Base-by-base conservation (phyloP, 2,113 vertebrate species). In the Burhinus oedicnemus region DNA sequence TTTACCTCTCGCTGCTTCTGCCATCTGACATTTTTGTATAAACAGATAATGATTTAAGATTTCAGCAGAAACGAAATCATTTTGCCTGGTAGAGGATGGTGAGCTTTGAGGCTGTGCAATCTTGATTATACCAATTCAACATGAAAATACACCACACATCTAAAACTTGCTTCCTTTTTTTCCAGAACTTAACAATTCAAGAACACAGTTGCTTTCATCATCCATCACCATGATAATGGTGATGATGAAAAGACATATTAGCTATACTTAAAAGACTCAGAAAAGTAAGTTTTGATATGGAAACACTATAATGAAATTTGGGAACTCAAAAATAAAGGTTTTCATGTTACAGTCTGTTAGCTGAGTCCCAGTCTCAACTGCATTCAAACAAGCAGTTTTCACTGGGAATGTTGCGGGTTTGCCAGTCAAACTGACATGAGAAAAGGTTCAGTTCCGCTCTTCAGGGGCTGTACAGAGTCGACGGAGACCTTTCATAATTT, bases 11-110 rank as follows among this genome's bases (percentile, higher is more conserved):
- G 1, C 84, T 81, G 71, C 18, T 47, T 74, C 77, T 83, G 82
- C 85, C 81, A 83, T 93, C 76, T 87, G 89, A 55, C 82, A 74
- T 90, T 95, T 79, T 78, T 87, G 52, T 80, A 74, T 94, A 89
- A 64, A 54, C 44, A 75, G 78, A 85, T 55, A 70, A 58, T 69
- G 66, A 95, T 93, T 93, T 93, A 96, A 84, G 85, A 87, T 69
- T 90, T 89, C 76, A 61, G 83, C 30, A 91, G 54, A 83, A 87
- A 91, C 82, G 32, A 87, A 72, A 80, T 77, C 5, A 12, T 40
- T 86, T 71, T 92, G 49, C 88, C 84, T 71, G 27, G 49, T 49
- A 90, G 79, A 77, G n/a, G 36, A 83, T 52, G 68, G 49, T n/a
- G 61, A 26, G 12, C 30, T 54, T 27, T 61, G 44, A 82, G 79